Conservation (phyloP, 2,797 vertebrate genomes). For the Artibeus jamaicensis region DNA sequence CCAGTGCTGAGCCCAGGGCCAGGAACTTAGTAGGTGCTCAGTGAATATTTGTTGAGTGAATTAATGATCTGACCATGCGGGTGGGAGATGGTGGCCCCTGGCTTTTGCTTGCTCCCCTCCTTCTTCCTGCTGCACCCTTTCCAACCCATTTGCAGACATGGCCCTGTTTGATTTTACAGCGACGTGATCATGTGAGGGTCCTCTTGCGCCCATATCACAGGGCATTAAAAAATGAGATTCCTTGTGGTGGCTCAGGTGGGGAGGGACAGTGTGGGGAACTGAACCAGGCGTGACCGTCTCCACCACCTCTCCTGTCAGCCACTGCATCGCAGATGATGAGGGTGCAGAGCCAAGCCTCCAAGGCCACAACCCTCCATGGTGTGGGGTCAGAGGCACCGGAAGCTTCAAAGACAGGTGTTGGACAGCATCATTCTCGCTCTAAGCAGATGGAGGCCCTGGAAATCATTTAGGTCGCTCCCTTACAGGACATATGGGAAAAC, state of each 20-base stretch:
- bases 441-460: neutral
- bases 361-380: neutral
- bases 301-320: rapidly evolving
- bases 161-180: neutral
- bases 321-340: no score
- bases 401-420: rapidly evolving
- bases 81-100: neutral
- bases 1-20: neutral
- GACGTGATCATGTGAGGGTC: rapidly evolving
- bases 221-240: neutral
- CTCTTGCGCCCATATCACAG: neutral
- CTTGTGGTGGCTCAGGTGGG: neutral
- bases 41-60: neutral
- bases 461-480: neutral
- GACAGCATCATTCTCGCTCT: neutral
- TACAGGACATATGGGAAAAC: neutral
- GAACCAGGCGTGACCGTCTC: neutral
- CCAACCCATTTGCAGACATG: neutral
- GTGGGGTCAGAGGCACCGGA: neutral
- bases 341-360: neutral
- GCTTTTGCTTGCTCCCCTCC: neutral
- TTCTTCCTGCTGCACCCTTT: neutral
- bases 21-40: neutral
- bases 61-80: neutral
- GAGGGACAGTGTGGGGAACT: neutral